These are phyloP conservation scores for human (Homo sapiens) DNA, from an alignment of 2,113 vertebrate genomes.

Conservation along the genomic window GRCh38 chr15:63451501-63452000, in stretches of 20 bases:
- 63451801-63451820: not conserved
- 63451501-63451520: too few species aligned
- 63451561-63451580: too few species aligned
- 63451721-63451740: not conserved
- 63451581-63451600: too few species aligned
- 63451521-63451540: too few species aligned
- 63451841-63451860: not conserved
- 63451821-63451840: accelerated
- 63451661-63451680: not conserved
- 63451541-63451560: too few species aligned
- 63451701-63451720: not conserved
- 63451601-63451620: too few species aligned
- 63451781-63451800: not conserved
- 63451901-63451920: not conserved
- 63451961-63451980: not conserved
- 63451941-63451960: slow-evolving; percentile 3
- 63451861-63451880: not conserved
- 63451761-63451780: not conserved
- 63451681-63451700: not conserved
- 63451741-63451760: not conserved
- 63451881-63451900: not conserved
- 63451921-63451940: not conserved
- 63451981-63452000: not conserved
- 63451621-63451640: too few species aligned
- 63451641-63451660: not conserved